Evolutionary conservation across 1,140 invertebrate genomes (phyloP), one percentile per base, ranked within the genome.

Genomic region (Manduca sexta): DNA sequence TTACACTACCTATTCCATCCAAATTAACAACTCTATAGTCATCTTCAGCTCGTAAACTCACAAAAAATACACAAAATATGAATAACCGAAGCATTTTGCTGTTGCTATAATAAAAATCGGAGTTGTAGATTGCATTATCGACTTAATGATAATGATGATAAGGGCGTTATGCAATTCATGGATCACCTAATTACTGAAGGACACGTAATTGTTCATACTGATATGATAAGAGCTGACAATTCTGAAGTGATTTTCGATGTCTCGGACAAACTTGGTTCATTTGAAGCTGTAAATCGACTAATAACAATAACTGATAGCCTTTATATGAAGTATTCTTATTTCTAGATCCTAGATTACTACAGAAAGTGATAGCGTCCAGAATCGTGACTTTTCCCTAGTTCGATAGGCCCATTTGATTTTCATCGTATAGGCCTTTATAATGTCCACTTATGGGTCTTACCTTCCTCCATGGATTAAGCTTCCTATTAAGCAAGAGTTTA

Each of bases 1-100:
- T 53, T 2, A 84, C 67, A 8, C 21, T 34, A 0, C 78, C 78
- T 15, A 52, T 12, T 29, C 71, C 58, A 12, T 70, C 67, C 41
- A 79, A 53, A 5, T 56, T 15, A 4, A 84, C 74, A 3, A 59
- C 48, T 49, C 44, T 64, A 30, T 30, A 2, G 5, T 66, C 56
- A 0, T 67, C 60, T 11, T 64, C 52, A 40, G 44, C 54, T 26
- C 58, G 47, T 29, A 65, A 52, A 51, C 42, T 56, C 8, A 34
- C 45, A n/a, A 69, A 12, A 12, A 71, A 49, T 38, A 69, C n/a
- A 56, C 35, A 51, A 49, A 68, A 62, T 40, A 60, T 15, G 35
- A 57, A 7, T 33, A 53, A 30, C 46, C 57, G 48, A 15, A 40
- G 59, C 63, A 69, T 69, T 45, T 51, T 51, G 33, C 13, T 18